phyloP scores from a whole-genome alignment of 2,113 vertebrate species.

The Typhlomys cinereus region DNA sequence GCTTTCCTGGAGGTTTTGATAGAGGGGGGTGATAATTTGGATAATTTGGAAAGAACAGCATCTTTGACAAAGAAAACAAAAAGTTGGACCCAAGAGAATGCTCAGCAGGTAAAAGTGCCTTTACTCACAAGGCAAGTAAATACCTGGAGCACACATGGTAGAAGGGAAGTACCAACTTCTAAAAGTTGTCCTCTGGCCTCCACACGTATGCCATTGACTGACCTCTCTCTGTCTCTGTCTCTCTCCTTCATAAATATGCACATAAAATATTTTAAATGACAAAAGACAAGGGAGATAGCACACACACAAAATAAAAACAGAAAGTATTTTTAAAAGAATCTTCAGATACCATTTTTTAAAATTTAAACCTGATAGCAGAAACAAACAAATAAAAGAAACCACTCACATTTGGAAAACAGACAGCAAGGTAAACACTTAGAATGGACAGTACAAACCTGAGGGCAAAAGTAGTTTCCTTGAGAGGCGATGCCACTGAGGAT shows the following conservation, averaged over 20 bases:
- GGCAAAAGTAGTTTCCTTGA: not conserved
- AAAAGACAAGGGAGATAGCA: not conserved
- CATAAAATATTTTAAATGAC: too few species aligned
- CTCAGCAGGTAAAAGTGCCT: too few species aligned
- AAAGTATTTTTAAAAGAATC: not conserved
- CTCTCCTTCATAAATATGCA: too few species aligned
- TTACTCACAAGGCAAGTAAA: too few species aligned
- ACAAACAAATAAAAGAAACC: not conserved
- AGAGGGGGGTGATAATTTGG: not conserved
- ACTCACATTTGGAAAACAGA: not conserved
- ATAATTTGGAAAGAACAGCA: not conserved
- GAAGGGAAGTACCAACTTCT: too few species aligned
- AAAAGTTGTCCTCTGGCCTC: too few species aligned
- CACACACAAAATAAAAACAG: not conserved
- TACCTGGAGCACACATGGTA: too few species aligned
- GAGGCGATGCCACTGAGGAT: not conserved
- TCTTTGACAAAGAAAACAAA: not conserved
- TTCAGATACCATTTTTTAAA: slow-evolving; percentile 9
- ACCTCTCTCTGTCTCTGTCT: not conserved
- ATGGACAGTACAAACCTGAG: not conserved
- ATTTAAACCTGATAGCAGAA: slow-evolving; percentile 12
- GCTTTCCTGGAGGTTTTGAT: not conserved
- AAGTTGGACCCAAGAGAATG: too few species aligned
- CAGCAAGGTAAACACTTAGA: not conserved
- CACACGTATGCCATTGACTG: too few species aligned